Evolutionary conservation across 2,113 vertebrate genomes (phyloP).

Genomic region (Percopsis transmontana): DNA sequence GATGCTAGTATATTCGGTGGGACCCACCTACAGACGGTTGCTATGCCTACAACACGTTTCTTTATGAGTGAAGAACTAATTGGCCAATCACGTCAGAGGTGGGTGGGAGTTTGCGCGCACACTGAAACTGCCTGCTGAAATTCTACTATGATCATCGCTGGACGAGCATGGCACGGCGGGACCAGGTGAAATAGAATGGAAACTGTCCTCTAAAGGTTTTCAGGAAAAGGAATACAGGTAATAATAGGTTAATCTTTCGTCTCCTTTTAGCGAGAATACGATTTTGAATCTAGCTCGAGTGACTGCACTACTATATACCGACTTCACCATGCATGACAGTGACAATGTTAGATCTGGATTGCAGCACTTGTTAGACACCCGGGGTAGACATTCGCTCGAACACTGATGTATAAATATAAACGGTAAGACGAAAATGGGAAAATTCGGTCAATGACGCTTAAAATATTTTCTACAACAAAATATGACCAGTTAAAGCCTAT

Average conservation of each 20-base stretch:
- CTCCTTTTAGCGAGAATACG: neutral
- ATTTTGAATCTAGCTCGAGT: constrained; percentile 9
- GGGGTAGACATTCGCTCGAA: constrained; percentile 52
- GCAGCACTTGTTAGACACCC: constrained; percentile 19
- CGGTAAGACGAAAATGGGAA: constrained; percentile 20
- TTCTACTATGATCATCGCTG: constrained; percentile 59
- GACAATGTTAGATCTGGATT: constrained; percentile 45
- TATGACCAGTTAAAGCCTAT: constrained; percentile 8
- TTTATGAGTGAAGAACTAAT: constrained; percentile 21
- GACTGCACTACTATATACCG: constrained; percentile 19
- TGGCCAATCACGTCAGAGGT: constrained; percentile 56
- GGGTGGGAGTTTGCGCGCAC: constrained; percentile 49
- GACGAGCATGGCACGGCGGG: constrained; percentile 14
- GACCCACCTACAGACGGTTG: constrained; percentile 64
- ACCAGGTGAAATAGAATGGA: constrained; percentile 36
- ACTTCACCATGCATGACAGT: constrained; percentile 35
- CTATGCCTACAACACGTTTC: constrained; percentile 68
- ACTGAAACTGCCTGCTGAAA: constrained; percentile 58
- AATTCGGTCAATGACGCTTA: neutral
- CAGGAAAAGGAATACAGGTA: constrained; percentile 66
- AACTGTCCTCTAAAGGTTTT: constrained; percentile 51
- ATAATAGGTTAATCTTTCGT: neutral
- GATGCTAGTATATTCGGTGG: neutral
- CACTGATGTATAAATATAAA: constrained; percentile 7
- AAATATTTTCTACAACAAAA: neutral